A percentile compares a stretch with the other conserved stretches of the same genome.
These are phyloP conservation scores for Lymantria monacha DNA, from an alignment of 2,888 invertebrate genomes.

Conservation along the genomic window DNA sequence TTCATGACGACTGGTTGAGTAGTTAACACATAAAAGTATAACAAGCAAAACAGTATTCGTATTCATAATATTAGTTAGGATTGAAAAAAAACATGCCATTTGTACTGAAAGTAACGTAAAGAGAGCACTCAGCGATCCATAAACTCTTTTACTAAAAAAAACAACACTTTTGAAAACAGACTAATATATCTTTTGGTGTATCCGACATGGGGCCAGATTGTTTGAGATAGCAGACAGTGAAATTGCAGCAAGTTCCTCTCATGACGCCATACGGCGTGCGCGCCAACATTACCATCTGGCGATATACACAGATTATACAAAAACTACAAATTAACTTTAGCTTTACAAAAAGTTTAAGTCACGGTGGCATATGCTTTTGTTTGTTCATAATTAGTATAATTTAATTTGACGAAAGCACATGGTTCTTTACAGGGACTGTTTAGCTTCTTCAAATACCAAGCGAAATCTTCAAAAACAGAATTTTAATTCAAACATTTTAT, in stretches of 20 bases:
- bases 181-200: slow-evolving; percentile 25
- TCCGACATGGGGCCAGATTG: slow-evolving; percentile 49
- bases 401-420: slow-evolving; percentile 32
- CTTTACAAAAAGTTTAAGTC: slow-evolving; percentile 41
- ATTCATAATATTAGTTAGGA: no score
- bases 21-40: no score
- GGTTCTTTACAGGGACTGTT: neutral
- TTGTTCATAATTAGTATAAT: slow-evolving; percentile 58
- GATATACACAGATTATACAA: slow-evolving; percentile 48
- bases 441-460: no score
- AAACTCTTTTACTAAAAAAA: slow-evolving; percentile 5
- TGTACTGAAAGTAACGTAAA: neutral
- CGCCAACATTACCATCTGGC: slow-evolving; percentile 55
- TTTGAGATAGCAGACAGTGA: slow-evolving; percentile 60
- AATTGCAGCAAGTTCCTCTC: slow-evolving; percentile 47
- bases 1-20: no score
- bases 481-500: no score
- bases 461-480: no score
- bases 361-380: slow-evolving; percentile 71
- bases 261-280: slow-evolving; percentile 63
- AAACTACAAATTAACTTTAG: slow-evolving; percentile 57
- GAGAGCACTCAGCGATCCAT: neutral
- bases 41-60: no score
- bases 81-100: neutral
- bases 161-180: slow-evolving; percentile 19